Evolutionary conservation across 2,113 vertebrate genomes (phyloP), one percentile per base, ranked within the genome.

Genomic region (Herpailurus yagouaroundi): DNA sequence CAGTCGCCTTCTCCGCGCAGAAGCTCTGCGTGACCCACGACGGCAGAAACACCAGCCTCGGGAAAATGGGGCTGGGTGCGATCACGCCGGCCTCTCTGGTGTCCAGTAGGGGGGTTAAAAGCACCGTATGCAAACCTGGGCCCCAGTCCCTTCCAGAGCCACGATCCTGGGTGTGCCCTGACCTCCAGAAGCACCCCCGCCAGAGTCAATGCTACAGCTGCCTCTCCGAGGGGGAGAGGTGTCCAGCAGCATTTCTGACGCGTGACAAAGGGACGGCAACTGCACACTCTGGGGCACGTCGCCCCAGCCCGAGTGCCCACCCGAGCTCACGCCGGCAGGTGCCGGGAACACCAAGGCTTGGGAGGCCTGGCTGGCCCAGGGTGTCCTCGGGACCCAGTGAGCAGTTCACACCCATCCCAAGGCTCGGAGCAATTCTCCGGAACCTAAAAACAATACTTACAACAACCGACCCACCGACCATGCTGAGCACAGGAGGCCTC

Each of bases 281-380:
- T 11, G n/a, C 18, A 18, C n/a, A 6, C n/a, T 16, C 18, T 1
- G 29, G 21, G n/a, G 9, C 23, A 16, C 1, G 63, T 5, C 25
- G 29, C 1, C 74, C 52, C 50, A 60, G 80, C 18, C 63, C 1
- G 25, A 73, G 64, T 23, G 18, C 21, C 33, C 31, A 48, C 41
- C 15, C 4, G 25, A 29, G 33, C 25, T 21, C 64, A 4, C 52
- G 18, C 4, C 1, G 11, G 10, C 14, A 7, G n/a, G 16, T 31
- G 36, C 66, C 18, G 9, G 36, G 23, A 73, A 41, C 4, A 11
- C 25, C 25, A 52, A 18, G 33, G 13, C 55, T 15, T 33, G 33
- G 60, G 23, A 66, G 66, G 27, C 18, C 36, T 0, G 4, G 55
- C 55, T 19, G 14, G 4, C 7, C 19, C 41, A 16, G 7, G 41